Base-by-base conservation (phyloP, 2,797 vertebrate genomes). In the Pangasius macronema region DNA sequence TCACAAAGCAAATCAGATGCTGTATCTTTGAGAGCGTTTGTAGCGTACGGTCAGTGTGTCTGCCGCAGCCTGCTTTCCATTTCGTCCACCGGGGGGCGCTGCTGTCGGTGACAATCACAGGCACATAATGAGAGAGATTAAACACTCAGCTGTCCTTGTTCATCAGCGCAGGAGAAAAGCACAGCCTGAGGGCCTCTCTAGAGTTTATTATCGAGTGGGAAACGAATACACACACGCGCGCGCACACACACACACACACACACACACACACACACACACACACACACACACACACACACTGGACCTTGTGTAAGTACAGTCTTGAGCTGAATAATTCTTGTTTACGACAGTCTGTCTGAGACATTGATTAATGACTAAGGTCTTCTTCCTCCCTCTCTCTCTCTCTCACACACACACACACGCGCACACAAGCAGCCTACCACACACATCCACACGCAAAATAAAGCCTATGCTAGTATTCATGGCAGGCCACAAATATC, bases 231-330 rank as follows among this genome's bases (percentile, higher is more conserved):
- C 9, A 49, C 46, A 42, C 36, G 3, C 36, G 3, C 36, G 3
- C 36, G 2, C 36, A 2, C 36, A 36, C 36, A 36, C 36, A 36
- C 36, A 36, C 36, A 70, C 59, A 27, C 39, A 73, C 57, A 76
- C 49, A 81, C 33, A 59, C n/a, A 80, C 79, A 59, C 30, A 82
- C 36, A 53, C 53, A 5, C 46, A 85, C 68, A 77, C 79, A 87
- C 67, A 70, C 55, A 46, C 55, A 80, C 83, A 85, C 89, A 87
- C 70, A 46, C 82, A 75, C 59, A 68, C 5, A 86, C 76, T 84
- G 86, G 79, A 87, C 88, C 63, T 85, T 86, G 88, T 63, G 84
- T 87, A 89, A 90, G 83, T 90, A 89, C 70, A 89, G 90, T 84
- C 61, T 80, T 80, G 72, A 65, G 49, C 68, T 51, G 79, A 87